These are phyloP conservation scores for Pongo abelii DNA, from an alignment of 2,113 vertebrate species.

Conservation along the genomic window DNA sequence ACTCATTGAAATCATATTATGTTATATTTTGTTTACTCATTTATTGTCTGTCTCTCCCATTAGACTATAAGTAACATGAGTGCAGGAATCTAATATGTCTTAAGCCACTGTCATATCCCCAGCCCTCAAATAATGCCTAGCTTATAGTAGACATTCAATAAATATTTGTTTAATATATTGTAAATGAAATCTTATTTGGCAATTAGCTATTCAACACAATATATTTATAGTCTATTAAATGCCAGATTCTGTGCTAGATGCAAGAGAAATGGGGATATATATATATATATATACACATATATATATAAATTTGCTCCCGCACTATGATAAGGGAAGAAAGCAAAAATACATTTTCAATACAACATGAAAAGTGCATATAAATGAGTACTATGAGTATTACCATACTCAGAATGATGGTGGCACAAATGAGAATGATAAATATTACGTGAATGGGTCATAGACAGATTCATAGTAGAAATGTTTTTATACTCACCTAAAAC, in stretches of 20 bases:
- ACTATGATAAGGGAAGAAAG: background rate
- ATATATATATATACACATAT: background rate
- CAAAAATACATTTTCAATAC: conserved; percentile 22
- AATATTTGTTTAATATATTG: conserved; percentile 20
- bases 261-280: background rate
- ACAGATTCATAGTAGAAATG: background rate
- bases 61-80: background rate
- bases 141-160: background rate
- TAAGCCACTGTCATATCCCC: background rate
- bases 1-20: conserved; percentile 2
- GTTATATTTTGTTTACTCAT: conserved; percentile 5
- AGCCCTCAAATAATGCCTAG: background rate
- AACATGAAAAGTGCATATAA: background rate
- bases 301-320: background rate
- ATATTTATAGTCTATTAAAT: background rate
- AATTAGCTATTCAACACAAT: background rate
- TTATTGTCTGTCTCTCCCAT: background rate
- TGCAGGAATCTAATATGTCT: background rate
- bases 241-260: background rate
- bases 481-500: background rate
- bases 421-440: background rate
- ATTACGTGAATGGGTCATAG: background rate
- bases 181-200: conserved; percentile 11
- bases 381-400: background rate
- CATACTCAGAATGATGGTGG: background rate